Conservation (phyloP, 2,888 invertebrate species). For the Polydrusus tereticollis region DNA sequence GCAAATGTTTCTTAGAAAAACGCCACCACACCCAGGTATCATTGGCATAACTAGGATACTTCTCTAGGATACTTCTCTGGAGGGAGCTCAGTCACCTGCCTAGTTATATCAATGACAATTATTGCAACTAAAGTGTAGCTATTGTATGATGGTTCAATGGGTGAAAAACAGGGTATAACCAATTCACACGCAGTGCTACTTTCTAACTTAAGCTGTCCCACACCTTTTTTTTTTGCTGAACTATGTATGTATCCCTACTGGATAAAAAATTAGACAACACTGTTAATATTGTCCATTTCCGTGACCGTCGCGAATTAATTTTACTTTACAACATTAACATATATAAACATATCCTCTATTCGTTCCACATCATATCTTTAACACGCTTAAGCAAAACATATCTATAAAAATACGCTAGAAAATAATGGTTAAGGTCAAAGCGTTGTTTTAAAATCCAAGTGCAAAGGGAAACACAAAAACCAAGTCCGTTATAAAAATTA, state of each 20-base stretch:
- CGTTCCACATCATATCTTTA: constrained; percentile 27
- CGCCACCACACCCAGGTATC: too few species aligned
- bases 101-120: too few species aligned
- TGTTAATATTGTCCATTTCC: constrained; percentile 30
- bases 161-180: background rate
- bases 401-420: constrained; percentile 24
- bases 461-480: too few species aligned
- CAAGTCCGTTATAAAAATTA: too few species aligned
- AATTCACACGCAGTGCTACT: background rate
- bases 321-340: constrained; percentile 45
- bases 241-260: background rate
- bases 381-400: constrained; percentile 25
- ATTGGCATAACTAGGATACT: too few species aligned
- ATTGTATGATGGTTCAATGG: background rate
- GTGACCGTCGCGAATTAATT: constrained; percentile 5
- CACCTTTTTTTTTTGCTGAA: background rate
- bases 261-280: constrained; percentile 17
- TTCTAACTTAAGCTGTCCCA: background rate
- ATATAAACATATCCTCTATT: constrained; percentile 27
- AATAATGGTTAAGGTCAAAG: constrained; percentile 35
- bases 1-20: too few species aligned
- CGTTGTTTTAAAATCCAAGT: too few species aligned
- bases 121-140: too few species aligned
- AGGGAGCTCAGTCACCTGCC: too few species aligned
- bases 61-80: too few species aligned